Percentiles rank a stretch among this genome's conserved stretches.
Conservation (phyloP, 2,888 invertebrate genomes). For the Trissonchulus latispiculum region DNA sequence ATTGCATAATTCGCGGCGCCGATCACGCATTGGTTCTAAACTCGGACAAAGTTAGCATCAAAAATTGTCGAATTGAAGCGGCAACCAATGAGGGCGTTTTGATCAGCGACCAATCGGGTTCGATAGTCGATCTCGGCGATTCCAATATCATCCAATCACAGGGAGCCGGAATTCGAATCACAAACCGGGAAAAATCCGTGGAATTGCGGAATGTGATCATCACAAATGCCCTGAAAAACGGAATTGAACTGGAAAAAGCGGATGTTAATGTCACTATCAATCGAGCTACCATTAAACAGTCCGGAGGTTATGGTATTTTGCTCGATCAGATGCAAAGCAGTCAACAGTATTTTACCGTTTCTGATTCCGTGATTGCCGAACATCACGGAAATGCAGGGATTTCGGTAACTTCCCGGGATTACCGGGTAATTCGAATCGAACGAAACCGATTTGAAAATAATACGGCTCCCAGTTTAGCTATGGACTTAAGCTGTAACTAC, state of each 20-base stretch:
- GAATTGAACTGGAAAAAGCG: constrained; percentile 14
- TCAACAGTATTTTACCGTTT: neutral
- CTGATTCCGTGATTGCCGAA: neutral
- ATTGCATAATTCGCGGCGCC: constrained; percentile 2
- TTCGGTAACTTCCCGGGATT: constrained; percentile 5
- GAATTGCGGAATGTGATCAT: neutral
- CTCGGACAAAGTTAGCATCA: constrained; percentile 11
- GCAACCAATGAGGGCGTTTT: constrained; percentile 3
- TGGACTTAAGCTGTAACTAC: constrained; percentile 21
- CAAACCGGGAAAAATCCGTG: neutral
- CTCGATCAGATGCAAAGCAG: neutral
- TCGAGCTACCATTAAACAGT: neutral
- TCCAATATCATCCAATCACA: constrained; percentile 3
- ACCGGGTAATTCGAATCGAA: neutral
- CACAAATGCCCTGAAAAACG: neutral
- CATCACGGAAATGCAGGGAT: constrained; percentile 15
- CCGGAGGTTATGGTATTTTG: neutral
- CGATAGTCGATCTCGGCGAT: constrained; percentile 9
- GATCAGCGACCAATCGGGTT: constrained; percentile 3
- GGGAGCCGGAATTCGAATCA: constrained; percentile 1
- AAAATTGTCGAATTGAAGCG: constrained; percentile 10
- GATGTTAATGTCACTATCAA: neutral
- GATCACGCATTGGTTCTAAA: constrained; percentile 6
- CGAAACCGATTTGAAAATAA: constrained; percentile 17
- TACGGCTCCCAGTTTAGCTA: neutral